Evolutionary conservation across 2,113 vertebrate genomes (phyloP).

Genomic region (Onychorhynchus coronatus): DNA sequence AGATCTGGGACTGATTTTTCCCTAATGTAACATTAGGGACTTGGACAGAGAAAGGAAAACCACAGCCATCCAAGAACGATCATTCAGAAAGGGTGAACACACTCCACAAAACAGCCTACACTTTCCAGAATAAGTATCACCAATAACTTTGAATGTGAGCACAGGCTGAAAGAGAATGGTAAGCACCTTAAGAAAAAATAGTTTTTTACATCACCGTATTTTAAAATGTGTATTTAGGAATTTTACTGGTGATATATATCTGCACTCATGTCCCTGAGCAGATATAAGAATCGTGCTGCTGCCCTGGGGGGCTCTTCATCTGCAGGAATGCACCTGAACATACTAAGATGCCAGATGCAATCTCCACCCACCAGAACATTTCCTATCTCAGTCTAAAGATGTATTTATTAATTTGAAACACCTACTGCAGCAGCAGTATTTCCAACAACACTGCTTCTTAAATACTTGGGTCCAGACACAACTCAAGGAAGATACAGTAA

Average conservation of each 20-base stretch:
- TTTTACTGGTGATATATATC: not conserved
- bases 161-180: not conserved
- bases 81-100: not conserved
- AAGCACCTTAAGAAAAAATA: not conserved
- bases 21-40: not conserved
- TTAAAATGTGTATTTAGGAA: not conserved
- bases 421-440: not conserved
- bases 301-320: not conserved
- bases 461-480: not conserved
- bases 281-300: not conserved
- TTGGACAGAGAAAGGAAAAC: not conserved
- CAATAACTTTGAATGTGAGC: not conserved
- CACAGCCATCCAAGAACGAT: not conserved
- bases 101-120: not conserved
- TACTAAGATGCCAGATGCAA: not conserved
- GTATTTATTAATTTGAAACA: not conserved
- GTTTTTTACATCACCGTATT: accelerated
- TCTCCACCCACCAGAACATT: not conserved
- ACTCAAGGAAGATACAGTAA: not conserved
- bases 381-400: not conserved
- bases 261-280: not conserved
- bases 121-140: not conserved
- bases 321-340: not conserved
- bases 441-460: not conserved
- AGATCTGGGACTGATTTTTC: not conserved